Evolutionary conservation across 2,113 vertebrate species (phyloP).

Genomic region (Ellobius talpinus): DNA sequence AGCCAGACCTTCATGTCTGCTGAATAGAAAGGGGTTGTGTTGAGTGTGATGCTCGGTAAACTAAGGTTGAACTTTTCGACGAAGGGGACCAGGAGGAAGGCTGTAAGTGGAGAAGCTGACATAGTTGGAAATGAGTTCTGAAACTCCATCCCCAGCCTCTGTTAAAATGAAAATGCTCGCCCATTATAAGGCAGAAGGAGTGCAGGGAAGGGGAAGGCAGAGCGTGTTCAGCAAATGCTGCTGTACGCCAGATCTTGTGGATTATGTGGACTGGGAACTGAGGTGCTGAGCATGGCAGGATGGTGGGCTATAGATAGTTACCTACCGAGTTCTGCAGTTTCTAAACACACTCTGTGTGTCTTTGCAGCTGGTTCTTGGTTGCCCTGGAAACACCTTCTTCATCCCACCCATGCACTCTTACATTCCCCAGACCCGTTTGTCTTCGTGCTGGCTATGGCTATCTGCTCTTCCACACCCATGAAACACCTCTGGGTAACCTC

Average conservation of each 20-base stretch:
- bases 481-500: neutral
- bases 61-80: constrained; percentile 20
- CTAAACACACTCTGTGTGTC: neutral
- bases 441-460: neutral
- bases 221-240: neutral
- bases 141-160: constrained; percentile 40
- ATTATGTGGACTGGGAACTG: neutral
- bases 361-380: neutral
- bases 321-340: neutral
- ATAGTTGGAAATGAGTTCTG: constrained; percentile 20
- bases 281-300: neutral
- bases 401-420: neutral
- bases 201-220: neutral
- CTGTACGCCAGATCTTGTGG: neutral
- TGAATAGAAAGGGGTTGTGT: neutral
- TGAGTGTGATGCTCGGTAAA: neutral
- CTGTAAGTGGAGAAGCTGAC: constrained; percentile 44
- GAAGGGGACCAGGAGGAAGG: neutral
- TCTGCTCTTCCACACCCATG: neutral
- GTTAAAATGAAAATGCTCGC: constrained; percentile 26
- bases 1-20: neutral
- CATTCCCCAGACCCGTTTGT: neutral
- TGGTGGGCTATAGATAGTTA: neutral
- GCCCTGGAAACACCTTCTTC: neutral
- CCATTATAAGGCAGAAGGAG: constrained; percentile 26